Conservation (phyloP, 2,113 vertebrate genomes). For the Mustelus asterias region DNA sequence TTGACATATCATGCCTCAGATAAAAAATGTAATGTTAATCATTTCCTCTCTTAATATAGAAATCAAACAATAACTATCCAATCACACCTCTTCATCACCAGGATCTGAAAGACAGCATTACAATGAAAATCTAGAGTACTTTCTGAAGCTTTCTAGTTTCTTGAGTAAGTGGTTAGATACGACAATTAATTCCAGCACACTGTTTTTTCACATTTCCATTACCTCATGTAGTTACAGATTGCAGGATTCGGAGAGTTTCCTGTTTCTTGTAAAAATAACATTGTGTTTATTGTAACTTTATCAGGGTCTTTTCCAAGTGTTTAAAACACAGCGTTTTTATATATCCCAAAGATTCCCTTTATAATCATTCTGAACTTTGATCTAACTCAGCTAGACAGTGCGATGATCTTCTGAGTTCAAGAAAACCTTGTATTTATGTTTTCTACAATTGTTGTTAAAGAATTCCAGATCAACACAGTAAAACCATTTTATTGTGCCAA, state of each 20-base stretch:
- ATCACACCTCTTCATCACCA: background rate
- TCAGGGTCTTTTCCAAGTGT: background rate
- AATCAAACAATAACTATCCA: background rate
- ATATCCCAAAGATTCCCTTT: background rate
- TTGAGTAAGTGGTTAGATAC: background rate
- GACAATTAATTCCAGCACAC: background rate
- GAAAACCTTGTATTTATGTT: slow-evolving; percentile 22
- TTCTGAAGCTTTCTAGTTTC: background rate
- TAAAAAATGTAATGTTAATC: background rate
- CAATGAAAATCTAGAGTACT: background rate
- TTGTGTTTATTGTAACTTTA: background rate
- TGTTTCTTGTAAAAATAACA: background rate
- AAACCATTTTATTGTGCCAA: slow-evolving; percentile 9
- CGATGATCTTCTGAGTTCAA: background rate
- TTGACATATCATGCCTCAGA: background rate
- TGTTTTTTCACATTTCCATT: slow-evolving; percentile 9
- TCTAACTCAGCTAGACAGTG: background rate
- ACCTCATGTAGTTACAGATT: slow-evolving; percentile 13
- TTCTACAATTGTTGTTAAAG: slow-evolving; percentile 36
- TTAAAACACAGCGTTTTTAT: background rate
- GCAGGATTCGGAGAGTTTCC: background rate
- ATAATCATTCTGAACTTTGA: background rate
- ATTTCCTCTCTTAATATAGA: background rate
- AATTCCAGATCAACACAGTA: slow-evolving; percentile 37
- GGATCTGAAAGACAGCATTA: background rate